Evolutionary conservation across 1,140 invertebrate genomes (phyloP).

Genomic region (Ptiloglossa arizonensis): DNA sequence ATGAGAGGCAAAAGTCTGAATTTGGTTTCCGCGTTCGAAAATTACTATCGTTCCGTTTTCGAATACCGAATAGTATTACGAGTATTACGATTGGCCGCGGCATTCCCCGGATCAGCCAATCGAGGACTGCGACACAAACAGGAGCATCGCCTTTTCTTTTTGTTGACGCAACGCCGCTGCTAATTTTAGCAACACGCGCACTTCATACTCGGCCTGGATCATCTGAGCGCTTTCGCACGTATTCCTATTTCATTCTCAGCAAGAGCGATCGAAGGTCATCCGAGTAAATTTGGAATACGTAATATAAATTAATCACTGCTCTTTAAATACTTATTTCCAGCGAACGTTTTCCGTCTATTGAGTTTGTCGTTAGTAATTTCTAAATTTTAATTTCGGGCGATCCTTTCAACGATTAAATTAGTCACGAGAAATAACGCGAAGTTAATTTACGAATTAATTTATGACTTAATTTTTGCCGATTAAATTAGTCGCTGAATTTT

Average conservation of each 20-base stretch:
- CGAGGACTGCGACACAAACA: slow-evolving; percentile 58
- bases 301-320: slow-evolving; percentile 24
- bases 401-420: too few species aligned
- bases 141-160: slow-evolving; percentile 69
- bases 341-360: not conserved
- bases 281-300: slow-evolving; percentile 50
- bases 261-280: slow-evolving; percentile 60
- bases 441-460: too few species aligned
- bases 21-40: slow-evolving; percentile 3
- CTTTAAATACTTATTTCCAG: slow-evolving; percentile 25
- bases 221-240: slow-evolving; percentile 58
- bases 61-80: slow-evolving; percentile 21
- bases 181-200: slow-evolving; percentile 70
- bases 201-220: slow-evolving; percentile 67
- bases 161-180: slow-evolving; percentile 63
- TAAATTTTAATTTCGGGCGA: too few species aligned
- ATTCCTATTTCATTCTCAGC: slow-evolving; percentile 63
- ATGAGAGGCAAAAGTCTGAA: slow-evolving; percentile 15
- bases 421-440: too few species aligned
- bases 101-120: slow-evolving; percentile 53
- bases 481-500: too few species aligned
- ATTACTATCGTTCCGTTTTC: slow-evolving; percentile 2
- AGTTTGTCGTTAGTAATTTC: not conserved
- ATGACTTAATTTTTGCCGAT: too few species aligned
- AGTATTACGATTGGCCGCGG: slow-evolving; percentile 46